phyloP scores from a whole-genome alignment of 2,797 vertebrate genomes.

The Crypturellus tataupa region DNA sequence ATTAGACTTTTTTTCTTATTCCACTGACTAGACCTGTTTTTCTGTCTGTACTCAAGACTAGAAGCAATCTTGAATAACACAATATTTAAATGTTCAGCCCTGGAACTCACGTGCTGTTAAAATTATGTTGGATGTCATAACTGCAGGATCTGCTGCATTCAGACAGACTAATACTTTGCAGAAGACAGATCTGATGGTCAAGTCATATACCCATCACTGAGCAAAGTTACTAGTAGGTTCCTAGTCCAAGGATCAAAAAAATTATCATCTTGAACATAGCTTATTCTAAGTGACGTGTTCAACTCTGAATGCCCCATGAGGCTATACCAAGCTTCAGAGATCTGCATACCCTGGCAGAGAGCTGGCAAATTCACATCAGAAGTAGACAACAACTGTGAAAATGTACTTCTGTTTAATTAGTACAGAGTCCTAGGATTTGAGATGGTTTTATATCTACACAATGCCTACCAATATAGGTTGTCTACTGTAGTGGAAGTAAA shows the following conservation, averaged over 20 bases:
- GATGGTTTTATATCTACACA: neutral
- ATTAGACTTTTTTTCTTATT: rapidly evolving
- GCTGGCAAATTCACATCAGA: neutral
- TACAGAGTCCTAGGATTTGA: neutral
- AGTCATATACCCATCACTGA: neutral
- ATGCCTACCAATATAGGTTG: no score
- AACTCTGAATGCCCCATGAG: neutral
- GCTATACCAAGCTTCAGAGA: neutral
- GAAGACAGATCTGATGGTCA: neutral
- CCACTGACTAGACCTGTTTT: neutral
- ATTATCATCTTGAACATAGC: neutral
- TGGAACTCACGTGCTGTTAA: neutral
- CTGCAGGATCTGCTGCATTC: neutral
- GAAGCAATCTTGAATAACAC: neutral
- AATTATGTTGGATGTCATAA: neutral
- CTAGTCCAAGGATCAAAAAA: neutral
- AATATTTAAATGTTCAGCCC: neutral
- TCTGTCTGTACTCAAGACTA: no score
- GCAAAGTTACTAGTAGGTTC: rapidly evolving
- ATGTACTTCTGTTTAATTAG: neutral
- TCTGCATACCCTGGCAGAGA: neutral
- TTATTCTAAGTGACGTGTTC: neutral
- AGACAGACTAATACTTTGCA: neutral
- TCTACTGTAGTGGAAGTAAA: neutral
- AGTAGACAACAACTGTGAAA: neutral